These are phyloP conservation scores for Gonioctena quinquepunctata DNA, from an alignment of 1,140 invertebrate species.

Conservation along the genomic window DNA sequence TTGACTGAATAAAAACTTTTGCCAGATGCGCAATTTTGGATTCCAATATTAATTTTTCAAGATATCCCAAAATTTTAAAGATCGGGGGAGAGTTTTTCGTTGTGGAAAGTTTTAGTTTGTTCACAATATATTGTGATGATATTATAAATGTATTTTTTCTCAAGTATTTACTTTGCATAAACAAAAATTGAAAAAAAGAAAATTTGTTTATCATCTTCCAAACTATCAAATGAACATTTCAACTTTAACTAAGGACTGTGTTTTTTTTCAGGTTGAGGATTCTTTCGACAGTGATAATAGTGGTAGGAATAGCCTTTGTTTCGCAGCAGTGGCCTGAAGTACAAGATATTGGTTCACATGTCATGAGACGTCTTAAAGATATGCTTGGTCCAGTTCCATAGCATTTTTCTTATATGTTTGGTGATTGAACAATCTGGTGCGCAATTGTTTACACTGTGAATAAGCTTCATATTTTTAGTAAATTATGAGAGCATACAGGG, in stretches of 20 bases:
- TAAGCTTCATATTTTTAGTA: not conserved
- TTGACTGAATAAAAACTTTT: no score
- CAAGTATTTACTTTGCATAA: no score
- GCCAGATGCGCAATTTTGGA: no score
- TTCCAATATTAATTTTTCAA: no score
- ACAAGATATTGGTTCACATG: conserved; percentile 71
- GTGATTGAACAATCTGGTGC: not conserved
- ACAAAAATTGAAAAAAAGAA: not conserved
- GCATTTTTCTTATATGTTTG: conserved; percentile 49
- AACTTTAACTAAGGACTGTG: conserved; percentile 23
- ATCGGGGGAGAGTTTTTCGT: no score
- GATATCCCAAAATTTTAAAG: no score
- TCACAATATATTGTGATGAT: no score
- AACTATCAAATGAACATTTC: conserved; percentile 18
- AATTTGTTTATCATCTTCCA: not conserved
- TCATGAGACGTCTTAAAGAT: conserved; percentile 71
- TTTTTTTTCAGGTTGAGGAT: conserved; percentile 78
- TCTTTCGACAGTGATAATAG: conserved; percentile 78
- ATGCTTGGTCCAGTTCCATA: conserved; percentile 66
- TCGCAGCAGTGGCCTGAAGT: conserved; percentile 88
- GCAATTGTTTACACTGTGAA: not conserved
- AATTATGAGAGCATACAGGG: not conserved
- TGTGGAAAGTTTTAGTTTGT: no score
- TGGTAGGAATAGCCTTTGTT: conserved; percentile 79
- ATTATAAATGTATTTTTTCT: no score